These are phyloP conservation scores for Epinotia brunnichana DNA, from an alignment of 2,888 invertebrate genomes.

Conservation along the genomic window DNA sequence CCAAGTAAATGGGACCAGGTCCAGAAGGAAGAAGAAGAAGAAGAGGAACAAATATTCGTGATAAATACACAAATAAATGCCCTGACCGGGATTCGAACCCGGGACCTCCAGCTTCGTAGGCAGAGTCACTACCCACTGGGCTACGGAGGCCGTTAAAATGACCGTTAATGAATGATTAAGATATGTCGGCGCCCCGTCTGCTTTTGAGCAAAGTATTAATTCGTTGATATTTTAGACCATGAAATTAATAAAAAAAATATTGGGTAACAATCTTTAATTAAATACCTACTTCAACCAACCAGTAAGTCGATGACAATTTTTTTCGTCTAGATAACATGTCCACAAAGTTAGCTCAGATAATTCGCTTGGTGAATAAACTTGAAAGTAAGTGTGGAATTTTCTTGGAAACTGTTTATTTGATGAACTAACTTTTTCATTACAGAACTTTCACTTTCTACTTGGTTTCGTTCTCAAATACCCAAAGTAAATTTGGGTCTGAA, in stretches of 20 bases:
- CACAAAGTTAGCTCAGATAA: slow-evolving; percentile 13
- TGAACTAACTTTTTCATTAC: slow-evolving; percentile 22
- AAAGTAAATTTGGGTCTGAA: background rate
- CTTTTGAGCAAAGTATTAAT: background rate
- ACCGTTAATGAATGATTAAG: no score
- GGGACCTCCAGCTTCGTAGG: no score
- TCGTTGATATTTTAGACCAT: background rate
- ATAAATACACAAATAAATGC: no score
- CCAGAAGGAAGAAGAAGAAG: no score
- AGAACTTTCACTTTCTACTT: slow-evolving; percentile 1
- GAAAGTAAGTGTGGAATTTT: slow-evolving; percentile 9
- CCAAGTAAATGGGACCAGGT: no score
- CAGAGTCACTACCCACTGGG: no score
- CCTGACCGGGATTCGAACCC: no score
- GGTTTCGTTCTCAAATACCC: slow-evolving; percentile 8
- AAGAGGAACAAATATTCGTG: no score
- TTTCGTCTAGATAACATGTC: background rate
- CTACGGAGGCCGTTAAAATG: no score
- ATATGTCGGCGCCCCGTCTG: no score
- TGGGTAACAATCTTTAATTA: background rate
- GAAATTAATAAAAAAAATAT: background rate
- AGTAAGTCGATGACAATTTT: slow-evolving; percentile 2
- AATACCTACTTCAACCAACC: no score
- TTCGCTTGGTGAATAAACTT: slow-evolving; percentile 3
- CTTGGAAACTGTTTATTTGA: slow-evolving; percentile 7